Evolutionary conservation across 2,888 invertebrate species (phyloP), one percentile per base, ranked within the genome.

Genomic region (Lucinisca nassula): DNA sequence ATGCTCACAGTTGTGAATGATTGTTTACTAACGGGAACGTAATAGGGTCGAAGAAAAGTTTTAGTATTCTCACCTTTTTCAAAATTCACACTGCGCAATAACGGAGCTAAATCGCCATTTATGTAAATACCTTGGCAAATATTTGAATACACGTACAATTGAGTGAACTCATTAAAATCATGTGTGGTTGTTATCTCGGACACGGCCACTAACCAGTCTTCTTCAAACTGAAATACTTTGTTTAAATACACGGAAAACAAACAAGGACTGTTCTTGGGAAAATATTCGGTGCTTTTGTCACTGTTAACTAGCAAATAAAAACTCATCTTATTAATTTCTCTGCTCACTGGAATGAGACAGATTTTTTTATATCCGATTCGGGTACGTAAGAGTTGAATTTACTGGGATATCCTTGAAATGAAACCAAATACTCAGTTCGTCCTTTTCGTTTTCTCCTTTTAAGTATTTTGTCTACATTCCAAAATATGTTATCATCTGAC

Each of bases 371-470:
- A 58, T 58, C 58, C 6, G 24, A 6, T 27, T 27, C 27, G 27
- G n/a, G 21, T 35, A 84, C 38, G 70, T 77, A 87, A 12, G 45
- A 49, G 77, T 83, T 73, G 49, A 80, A 87, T 45, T 75, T 82
- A n/a, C 24, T n/a, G 6, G 75, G 76, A 35, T 70, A 87, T 27
- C 83, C 87, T 17, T 72, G 40, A 35, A 70, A 83, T 27, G 37
- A 49, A 17, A 87, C 87, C 2, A 79, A 61, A 58, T 67, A 82
- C n/a, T 40, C 40, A 8, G 14, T 40, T 14, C 40, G 40, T 8
- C 14, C 8, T 40, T 40, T 40, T 40, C 40, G 40, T 40, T 40
- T 40, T 8, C 40, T 8, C 14, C 14, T 40, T 40, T 40, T 40
- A 14, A 40, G 40, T 40, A 14, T 40, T 40, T 40, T 40, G 40